These are phyloP conservation scores for Falco novaeseelandiae DNA, from an alignment of 2,797 vertebrate species.

Conservation along the genomic window DNA sequence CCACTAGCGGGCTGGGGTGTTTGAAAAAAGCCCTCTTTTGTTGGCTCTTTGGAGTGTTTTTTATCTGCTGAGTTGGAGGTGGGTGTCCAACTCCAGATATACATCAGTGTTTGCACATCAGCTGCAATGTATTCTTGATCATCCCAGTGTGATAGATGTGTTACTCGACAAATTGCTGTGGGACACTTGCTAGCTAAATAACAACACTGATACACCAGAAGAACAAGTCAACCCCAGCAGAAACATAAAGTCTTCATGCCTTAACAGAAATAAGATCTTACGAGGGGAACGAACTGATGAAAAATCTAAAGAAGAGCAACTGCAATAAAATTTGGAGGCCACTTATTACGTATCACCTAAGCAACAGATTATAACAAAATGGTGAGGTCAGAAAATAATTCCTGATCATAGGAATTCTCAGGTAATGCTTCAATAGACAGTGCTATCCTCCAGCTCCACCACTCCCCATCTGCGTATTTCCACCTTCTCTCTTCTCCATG, in stretches of 20 bases:
- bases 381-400: not conserved
- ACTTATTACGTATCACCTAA: constrained; percentile 8
- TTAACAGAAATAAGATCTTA: not conserved
- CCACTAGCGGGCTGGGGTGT: not conserved
- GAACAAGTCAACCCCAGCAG: not conserved
- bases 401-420: not conserved
- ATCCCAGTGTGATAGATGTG: not conserved
- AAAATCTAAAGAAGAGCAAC: not conserved
- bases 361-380: not conserved
- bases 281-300: not conserved
- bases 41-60: not conserved
- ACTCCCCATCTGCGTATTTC: not conserved
- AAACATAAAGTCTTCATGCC: not conserved
- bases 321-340: not conserved
- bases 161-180: not conserved
- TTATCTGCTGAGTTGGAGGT: constrained; percentile 4
- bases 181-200: not conserved
- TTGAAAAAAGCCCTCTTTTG: not conserved
- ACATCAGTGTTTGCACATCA: not conserved
- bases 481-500: not conserved
- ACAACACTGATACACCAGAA: not conserved
- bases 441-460: not conserved
- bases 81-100: not conserved
- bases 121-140: not conserved
- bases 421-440: not conserved